Conservation (phyloP, 2,888 invertebrate species). For the Epirrhoe tristata region DNA sequence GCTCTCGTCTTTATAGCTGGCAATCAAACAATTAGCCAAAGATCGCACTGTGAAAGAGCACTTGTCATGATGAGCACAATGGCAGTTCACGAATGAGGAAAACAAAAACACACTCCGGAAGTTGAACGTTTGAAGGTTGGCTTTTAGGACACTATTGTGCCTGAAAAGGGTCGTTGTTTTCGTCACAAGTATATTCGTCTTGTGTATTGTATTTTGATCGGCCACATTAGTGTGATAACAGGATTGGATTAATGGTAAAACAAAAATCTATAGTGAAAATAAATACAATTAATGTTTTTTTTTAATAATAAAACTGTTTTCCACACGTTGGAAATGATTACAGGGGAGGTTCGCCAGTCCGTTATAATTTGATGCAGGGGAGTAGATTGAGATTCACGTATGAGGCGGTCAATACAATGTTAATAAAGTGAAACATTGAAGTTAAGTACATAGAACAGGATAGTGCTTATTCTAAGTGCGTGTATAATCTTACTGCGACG, state of each 20-base stretch:
- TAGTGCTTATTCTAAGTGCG: conserved; percentile 23
- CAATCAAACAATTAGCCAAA: conserved; percentile 67
- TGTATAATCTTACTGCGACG: conserved; percentile 40
- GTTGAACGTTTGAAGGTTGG: not conserved
- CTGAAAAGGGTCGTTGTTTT: not conserved
- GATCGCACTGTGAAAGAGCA: conserved; percentile 43
- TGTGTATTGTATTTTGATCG: not conserved
- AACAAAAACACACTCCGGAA: conserved; percentile 4
- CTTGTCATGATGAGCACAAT: conserved; percentile 34
- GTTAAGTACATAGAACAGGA: not conserved
- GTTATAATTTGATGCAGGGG: no score
- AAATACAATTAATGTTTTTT: no score
- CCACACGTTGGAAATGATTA: no score
- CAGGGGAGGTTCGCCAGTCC: no score
- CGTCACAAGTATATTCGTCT: not conserved
- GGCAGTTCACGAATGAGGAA: conserved; percentile 6
- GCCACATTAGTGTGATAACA: not conserved
- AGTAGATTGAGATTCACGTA: no score
- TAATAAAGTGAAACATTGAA: no score
- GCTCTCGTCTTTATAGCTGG: conserved; percentile 46
- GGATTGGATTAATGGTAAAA: no score
- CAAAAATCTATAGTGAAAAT: no score
- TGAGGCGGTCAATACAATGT: no score
- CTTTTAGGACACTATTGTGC: not conserved
- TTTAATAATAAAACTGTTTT: no score